phyloP scores from a whole-genome alignment of 2,113 vertebrate species.

The Climacteris rufus region DNA sequence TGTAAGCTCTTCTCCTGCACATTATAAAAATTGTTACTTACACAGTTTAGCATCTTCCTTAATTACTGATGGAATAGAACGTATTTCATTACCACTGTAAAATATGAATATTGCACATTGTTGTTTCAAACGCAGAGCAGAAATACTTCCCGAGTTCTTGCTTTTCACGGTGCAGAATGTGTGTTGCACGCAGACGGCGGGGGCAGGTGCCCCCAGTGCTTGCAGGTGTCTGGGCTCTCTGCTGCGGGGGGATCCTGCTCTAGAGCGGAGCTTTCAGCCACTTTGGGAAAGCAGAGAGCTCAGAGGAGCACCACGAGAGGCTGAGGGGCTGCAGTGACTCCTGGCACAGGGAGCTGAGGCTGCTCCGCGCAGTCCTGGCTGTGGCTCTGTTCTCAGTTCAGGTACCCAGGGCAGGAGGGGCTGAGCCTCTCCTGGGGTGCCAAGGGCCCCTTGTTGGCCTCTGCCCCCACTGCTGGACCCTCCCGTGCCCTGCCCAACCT shows the following conservation, averaged over 20 bases:
- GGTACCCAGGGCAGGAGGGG: background rate
- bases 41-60: background rate
- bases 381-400: fast-evolving
- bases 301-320: fast-evolving
- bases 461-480: background rate
- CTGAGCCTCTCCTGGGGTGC: fast-evolving
- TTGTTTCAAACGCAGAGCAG: background rate
- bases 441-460: fast-evolving
- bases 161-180: background rate
- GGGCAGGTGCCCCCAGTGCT: background rate
- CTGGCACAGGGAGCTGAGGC: too few relatives aligned
- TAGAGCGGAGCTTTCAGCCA: fast-evolving
- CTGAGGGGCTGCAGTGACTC: background rate
- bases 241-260: background rate
- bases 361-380: too few relatives aligned
- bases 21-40: constrained; percentile 4
- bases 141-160: background rate
- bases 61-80: constrained; percentile 5
- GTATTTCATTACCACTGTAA: background rate
- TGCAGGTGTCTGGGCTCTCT: background rate
- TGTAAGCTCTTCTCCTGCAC: background rate
- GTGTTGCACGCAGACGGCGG: background rate
- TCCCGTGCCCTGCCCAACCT: fast-evolving
- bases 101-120: background rate
- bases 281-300: fast-evolving